Evolutionary conservation across 2,113 vertebrate species (phyloP), one percentile per base, ranked within the genome.

Genomic region (Meleagris gallopavo): DNA sequence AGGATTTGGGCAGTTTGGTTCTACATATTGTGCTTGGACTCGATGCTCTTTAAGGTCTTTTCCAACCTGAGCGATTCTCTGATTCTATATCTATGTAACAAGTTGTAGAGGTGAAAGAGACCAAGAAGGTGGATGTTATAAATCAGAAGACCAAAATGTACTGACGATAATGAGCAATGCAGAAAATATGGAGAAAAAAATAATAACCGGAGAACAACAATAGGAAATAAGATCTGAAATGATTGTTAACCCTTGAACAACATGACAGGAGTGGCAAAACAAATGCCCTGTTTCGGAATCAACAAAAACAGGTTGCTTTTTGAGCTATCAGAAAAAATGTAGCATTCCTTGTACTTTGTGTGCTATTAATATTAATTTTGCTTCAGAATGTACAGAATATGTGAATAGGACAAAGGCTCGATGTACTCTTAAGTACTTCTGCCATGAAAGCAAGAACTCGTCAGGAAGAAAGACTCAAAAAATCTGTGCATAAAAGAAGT

Each of bases 231-330:
- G 2, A 9, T 7, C 14, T 46, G 41, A 45, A 86, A 41, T 5
- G 64, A 32, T 3, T 32, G 2, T 34, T 66, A 83, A 3, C 6
- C 9, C n/a, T 22, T 29, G 41, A 74, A 38, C 1, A 34, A 72
- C 55, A 70, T 27, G 2, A 9, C 3, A 61, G 40, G 7, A 57
- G 5, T 6, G 3, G 13, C 0, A 41, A 64, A 64, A 77, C 66
- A 52, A 30, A 8, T 5, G 0, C 2, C 5, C 13, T 32, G 1
- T 30, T 88, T 80, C 27, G 5, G 7, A 45, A 13, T 43, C 16
- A 81, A 1, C 36, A 67, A 55, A 83, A 74, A 6, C 15, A 50
- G 9, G 2, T 8, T 67, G 19, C 4, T 73, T 88, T 66, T 27
- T 54, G 40, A 64, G 12, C 12, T 7, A 9, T 48, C 38, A 71